Base-by-base conservation (phyloP, 2,888 invertebrate species). In the Flabesymbios commensalis region DNA sequence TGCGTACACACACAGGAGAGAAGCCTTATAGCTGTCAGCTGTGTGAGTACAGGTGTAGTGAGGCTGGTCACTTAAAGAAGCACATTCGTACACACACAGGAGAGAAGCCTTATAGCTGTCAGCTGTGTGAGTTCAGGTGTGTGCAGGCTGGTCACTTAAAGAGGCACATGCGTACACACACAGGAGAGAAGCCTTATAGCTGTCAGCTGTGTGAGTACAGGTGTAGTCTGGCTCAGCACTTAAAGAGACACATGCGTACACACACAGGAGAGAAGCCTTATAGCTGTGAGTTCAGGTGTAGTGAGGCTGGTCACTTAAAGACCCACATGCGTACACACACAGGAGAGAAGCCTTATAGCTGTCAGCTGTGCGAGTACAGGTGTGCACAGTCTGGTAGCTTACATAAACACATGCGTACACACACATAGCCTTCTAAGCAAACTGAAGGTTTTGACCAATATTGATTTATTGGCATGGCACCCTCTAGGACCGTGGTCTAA, bases 371-470 rank as follows among this genome's bases (percentile, higher is more conserved):
- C 72, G 72, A 72, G 0, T 61, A 75, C 19, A 57, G 67, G 7
- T 80, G n/a, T n/a, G n/a, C n/a, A n/a, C n/a, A n/a, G n/a, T n/a
- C n/a, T n/a, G n/a, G n/a, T n/a, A n/a, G n/a, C n/a, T n/a, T n/a
- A n/a, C 79, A 78, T 61, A 80, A 80, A 17, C 81, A 80, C 63
- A 59, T 76, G 47, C 65, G 80, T 7, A 80, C 79, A 3, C 81
- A 81, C 64, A 74, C 74, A 2, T n/a, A n/a, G n/a, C n/a, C n/a
- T n/a, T n/a, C n/a, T n/a, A n/a, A n/a, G n/a, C n/a, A n/a, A n/a
- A n/a, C n/a, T n/a, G n/a, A n/a, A n/a, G n/a, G n/a, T n/a, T n/a
- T n/a, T n/a, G n/a, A n/a, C n/a, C n/a, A n/a, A n/a, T n/a, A n/a
- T n/a, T n/a, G n/a, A n/a, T n/a, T n/a, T n/a, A n/a, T n/a, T n/a